Conservation (phyloP, 2,797 vertebrate species). For the Chiropotes sagulatus region DNA sequence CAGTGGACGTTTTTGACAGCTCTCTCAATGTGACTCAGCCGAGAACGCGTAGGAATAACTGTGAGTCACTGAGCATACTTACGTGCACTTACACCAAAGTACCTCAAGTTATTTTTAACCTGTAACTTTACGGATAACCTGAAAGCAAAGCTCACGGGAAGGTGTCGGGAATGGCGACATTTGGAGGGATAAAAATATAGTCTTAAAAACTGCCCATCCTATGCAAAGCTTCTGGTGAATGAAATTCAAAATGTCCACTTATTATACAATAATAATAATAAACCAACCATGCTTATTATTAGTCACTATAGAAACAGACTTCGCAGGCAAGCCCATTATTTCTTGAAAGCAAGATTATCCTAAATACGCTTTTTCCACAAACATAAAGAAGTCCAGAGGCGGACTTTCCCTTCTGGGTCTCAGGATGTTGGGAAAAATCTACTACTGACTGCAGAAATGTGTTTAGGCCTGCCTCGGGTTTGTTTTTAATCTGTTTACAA, state of each 20-base stretch:
- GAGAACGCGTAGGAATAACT: neutral
- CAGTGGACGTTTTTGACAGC: neutral
- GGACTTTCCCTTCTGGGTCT: neutral
- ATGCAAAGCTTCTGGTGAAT: neutral
- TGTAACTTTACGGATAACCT: neutral
- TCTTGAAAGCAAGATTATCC: neutral
- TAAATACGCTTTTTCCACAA: neutral
- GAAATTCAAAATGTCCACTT: neutral
- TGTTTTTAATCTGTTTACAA: neutral
- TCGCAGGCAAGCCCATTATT: neutral
- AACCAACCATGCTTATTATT: neutral
- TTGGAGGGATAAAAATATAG: neutral
- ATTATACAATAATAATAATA: no score
- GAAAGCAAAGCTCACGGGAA: neutral
- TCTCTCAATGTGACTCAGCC: neutral
- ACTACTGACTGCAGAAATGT: neutral
- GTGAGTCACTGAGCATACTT: neutral
- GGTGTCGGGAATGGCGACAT: neutral
- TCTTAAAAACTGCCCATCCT: neutral
- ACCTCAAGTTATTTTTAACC: neutral
- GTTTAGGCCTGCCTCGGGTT: neutral
- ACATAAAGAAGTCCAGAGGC: neutral
- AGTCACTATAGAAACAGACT: neutral
- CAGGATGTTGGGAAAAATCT: neutral
- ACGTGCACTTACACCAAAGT: neutral